Base-by-base conservation (phyloP, 2,888 invertebrate species). In the Graphium colonna region DNA sequence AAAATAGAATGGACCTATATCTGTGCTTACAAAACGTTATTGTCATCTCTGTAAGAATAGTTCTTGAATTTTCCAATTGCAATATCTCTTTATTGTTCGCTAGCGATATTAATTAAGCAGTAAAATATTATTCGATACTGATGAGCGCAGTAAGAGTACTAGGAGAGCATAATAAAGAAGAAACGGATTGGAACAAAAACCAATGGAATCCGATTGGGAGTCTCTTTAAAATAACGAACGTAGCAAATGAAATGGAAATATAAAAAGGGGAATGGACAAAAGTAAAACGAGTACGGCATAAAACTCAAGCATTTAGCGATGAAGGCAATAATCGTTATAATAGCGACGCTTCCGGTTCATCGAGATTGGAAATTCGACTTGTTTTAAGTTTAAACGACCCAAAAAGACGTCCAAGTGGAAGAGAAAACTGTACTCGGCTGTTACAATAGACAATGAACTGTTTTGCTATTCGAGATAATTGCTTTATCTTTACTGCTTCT, bases 251-350 rank as follows among this genome's bases (percentile, higher is more conserved):
- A 47, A 17, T 38, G 13, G 50, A 36, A 46, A 36, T 43, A 42
- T 47, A 52, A 47, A 39, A 36, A 42, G 36, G 21, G 15, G 41
- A 43, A 16, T 7, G 26, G 9, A n/a, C n/a, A 36, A 36, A n/a
- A 33, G 33, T 10, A 9, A 33, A 36, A 10, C 9, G n/a, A 12
- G 3, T 12, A 5, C 40, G 48, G 15, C 12, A 43, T 39, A 44
- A 53, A 43, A 53, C 39, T 49, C 44, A 43, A 48, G 28, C 48
- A 43, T 49, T 53, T 44, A 53, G 21, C 48, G 39, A 53, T 33
- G 38, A 53, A 33, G 18, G 39, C 49, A 53, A 53, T 53, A 53
- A 49, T 53, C 53, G 48, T 53, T 53, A 17, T 13, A 39, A 15
- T 53, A 53, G 49, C 53, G 38, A 44, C 38, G 36, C 31, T 39